Base-by-base conservation (phyloP, 2,113 vertebrate species). In the Willisornis vidua region DNA sequence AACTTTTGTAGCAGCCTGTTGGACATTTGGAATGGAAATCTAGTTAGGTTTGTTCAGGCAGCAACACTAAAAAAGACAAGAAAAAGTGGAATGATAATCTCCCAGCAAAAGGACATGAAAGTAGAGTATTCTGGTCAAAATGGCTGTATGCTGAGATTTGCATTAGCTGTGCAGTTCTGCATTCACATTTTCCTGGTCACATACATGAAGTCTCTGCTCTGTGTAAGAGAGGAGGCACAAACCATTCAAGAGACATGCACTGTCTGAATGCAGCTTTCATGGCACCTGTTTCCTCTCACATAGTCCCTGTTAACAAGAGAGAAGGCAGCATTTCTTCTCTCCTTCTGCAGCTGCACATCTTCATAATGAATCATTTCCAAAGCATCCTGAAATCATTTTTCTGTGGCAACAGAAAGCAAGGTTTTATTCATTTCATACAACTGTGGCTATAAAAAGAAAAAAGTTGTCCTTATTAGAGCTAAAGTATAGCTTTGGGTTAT, bases 301-400 rank as follows among this genome's bases (percentile, higher is more conserved):
- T 28, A 39, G 61, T n/a, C 54, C 31, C 49, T 39, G 10, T 58
- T 95, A 66, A 28, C 41, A 33, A 51, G 72, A 70, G 51, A 84
- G 39, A 85, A 83, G 19, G 52, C 75, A 93, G 51, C 66, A 15
- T 91, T 49, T 35, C 84, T 75, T 81, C 26, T 84, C n/a, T 79
- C 39, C 45, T 71, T 31, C 48, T 85, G 74, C 91, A 93, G 87
- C 89, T 94, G 74, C 55, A 73, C 20, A 19, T 87, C 74, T 87
- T 93, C 72, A n/a, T 78, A 79, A 92, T 63, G 28, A 86, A 71
- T 45, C 76, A 18, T 85, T 91, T 68, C 57, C 37, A 83, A 63
- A 87, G 73, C 58, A 68, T 89, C 66, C 84, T 72, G 71, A 83
- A 86, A 80, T 76, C 10, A 41, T 85, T 85, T 94, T 92, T 74